Conservation (phyloP, 2,888 invertebrate genomes). For the Disparrhopalites patrizii region DNA sequence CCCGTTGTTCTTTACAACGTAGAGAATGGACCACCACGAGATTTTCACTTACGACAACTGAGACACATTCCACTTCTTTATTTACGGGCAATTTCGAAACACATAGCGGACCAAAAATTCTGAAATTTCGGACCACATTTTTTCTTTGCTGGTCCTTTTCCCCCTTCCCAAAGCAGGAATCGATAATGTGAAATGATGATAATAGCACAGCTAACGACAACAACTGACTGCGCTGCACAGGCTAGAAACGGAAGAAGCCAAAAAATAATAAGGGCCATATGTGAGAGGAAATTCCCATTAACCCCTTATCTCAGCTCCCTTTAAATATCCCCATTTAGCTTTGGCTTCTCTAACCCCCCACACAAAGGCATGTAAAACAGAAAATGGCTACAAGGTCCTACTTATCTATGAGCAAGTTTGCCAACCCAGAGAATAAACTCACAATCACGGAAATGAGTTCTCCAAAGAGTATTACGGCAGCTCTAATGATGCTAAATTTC, state of each 20-base stretch:
- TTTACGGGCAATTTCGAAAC: too few species aligned
- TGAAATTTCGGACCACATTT: too few species aligned
- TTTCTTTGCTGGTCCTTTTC: too few species aligned
- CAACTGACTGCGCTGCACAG: too few species aligned
- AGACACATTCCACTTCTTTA: too few species aligned
- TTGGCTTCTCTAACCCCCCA: not conserved
- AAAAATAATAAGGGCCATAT: conserved; percentile 14
- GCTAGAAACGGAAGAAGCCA: too few species aligned
- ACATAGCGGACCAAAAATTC: too few species aligned
- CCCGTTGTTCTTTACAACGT: not conserved
- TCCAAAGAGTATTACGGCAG: conserved; percentile 7
- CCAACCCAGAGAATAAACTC: not conserved
- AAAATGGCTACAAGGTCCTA: too few species aligned
- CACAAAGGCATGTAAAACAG: not conserved
- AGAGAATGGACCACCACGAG: not conserved
- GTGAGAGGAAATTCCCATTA: conserved; percentile 31
- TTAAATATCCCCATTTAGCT: conserved; percentile 15
- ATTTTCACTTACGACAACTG: too few species aligned
- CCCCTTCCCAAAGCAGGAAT: too few species aligned
- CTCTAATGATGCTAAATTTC: conserved; percentile 23
- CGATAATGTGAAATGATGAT: too few species aligned
- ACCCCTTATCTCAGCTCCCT: conserved; percentile 31
- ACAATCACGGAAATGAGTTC: not conserved
- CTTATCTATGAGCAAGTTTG: not conserved
- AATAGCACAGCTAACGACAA: too few species aligned